These are phyloP conservation scores for Synergus itoensis DNA, from an alignment of 2,888 invertebrate genomes.

Conservation along the genomic window DNA sequence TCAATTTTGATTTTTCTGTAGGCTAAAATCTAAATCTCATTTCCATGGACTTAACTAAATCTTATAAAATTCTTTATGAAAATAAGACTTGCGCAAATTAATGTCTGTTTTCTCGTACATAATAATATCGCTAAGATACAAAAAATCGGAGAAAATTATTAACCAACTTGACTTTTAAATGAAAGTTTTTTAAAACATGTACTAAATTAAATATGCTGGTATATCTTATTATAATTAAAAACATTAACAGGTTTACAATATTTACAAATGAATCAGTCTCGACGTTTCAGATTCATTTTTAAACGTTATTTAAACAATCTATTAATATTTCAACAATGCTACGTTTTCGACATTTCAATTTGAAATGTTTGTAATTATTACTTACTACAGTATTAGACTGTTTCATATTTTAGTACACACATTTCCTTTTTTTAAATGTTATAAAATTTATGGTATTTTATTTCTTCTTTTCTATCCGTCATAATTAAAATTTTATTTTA, in stretches of 20 bases:
- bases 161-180: neutral
- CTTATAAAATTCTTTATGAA: no score
- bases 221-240: neutral
- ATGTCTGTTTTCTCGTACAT: no score
- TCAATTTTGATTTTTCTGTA: no score
- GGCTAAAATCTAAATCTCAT: no score
- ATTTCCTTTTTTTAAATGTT: no score
- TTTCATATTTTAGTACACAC: neutral
- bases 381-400: neutral
- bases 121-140: no score
- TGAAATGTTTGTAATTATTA: neutral
- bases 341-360: neutral
- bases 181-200: neutral
- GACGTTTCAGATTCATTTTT: neutral
- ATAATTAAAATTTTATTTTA: no score
- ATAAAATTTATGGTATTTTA: no score
- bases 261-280: neutral
- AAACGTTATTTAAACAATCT: neutral
- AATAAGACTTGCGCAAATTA: no score
- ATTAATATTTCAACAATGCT: neutral
- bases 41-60: no score
- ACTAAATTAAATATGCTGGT: neutral
- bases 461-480: no score
- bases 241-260: neutral
- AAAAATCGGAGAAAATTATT: neutral